These are phyloP conservation scores for Rhabdomys pumilio DNA, from an alignment of 2,797 vertebrate species.

Conservation along the genomic window DNA sequence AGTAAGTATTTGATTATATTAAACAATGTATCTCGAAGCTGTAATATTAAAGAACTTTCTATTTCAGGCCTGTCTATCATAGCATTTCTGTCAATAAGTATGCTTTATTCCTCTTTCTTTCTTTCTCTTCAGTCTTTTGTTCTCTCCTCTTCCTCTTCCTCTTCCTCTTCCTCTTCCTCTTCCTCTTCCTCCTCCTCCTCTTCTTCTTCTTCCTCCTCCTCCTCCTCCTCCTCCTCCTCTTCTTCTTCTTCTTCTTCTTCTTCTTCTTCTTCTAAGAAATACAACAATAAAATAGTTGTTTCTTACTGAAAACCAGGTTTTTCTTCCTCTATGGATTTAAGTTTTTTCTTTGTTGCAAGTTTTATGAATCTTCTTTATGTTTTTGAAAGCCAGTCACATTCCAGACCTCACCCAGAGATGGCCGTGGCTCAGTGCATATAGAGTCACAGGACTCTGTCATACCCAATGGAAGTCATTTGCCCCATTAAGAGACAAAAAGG, in stretches of 20 bases:
- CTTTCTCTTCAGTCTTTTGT: background rate
- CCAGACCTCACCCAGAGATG: background rate
- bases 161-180: no score
- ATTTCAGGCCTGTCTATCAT: background rate
- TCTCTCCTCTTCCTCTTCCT: no score
- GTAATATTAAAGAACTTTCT: background rate
- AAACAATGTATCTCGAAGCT: background rate
- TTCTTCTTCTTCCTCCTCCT: background rate
- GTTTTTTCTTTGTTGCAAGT: background rate
- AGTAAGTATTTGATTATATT: background rate
- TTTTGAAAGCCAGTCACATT: background rate
- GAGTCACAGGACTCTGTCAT: background rate
- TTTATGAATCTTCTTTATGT: background rate
- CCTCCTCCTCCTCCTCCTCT: no score
- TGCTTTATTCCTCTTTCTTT: background rate
- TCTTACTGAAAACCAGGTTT: background rate
- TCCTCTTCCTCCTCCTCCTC: background rate
- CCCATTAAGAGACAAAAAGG: background rate
- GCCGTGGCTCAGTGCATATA: background rate
- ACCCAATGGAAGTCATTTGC: background rate
- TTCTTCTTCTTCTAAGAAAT: background rate
- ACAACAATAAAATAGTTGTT: background rate
- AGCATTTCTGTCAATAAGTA: background rate
- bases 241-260: no score
- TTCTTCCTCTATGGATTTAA: background rate